A percentile compares a stretch with the other conserved stretches of the same genome.
Evolutionary conservation across 2,113 vertebrate genomes (phyloP).

Genomic region (Delphinapterus leucas): DNA sequence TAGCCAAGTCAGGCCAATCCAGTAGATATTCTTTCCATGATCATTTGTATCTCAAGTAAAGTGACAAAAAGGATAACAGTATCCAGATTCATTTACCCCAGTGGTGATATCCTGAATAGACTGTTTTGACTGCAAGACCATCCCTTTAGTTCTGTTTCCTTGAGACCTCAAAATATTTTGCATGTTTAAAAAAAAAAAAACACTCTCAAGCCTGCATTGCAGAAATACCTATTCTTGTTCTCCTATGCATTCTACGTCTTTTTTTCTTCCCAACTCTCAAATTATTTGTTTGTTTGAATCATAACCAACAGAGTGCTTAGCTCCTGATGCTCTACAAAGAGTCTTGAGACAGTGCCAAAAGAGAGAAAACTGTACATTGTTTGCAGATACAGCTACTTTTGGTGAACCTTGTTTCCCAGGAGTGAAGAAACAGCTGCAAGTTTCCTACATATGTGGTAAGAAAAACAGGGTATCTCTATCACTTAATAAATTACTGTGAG

Average conservation of each 20-base stretch:
- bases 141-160: background rate
- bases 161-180: background rate
- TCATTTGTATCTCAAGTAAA: background rate
- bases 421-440: background rate
- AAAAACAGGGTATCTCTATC: background rate
- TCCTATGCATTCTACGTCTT: background rate
- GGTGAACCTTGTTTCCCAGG: background rate
- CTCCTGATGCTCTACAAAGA: background rate
- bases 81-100: background rate
- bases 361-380: background rate
- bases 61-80: background rate
- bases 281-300: background rate
- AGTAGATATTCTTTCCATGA: background rate
- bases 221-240: background rate
- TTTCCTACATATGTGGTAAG: background rate
- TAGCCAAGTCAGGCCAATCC: background rate
- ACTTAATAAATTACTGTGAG: background rate
- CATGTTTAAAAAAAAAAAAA: background rate
- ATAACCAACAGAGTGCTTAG: background rate
- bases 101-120: background rate
- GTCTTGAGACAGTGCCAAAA: background rate
- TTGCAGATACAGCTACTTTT: background rate
- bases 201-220: background rate
- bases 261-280: background rate
- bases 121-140: background rate